Percentiles rank a stretch among this genome's conserved stretches.
Evolutionary conservation across 2,113 vertebrate species (phyloP).

Genomic region (Notechis scutatus): DNA sequence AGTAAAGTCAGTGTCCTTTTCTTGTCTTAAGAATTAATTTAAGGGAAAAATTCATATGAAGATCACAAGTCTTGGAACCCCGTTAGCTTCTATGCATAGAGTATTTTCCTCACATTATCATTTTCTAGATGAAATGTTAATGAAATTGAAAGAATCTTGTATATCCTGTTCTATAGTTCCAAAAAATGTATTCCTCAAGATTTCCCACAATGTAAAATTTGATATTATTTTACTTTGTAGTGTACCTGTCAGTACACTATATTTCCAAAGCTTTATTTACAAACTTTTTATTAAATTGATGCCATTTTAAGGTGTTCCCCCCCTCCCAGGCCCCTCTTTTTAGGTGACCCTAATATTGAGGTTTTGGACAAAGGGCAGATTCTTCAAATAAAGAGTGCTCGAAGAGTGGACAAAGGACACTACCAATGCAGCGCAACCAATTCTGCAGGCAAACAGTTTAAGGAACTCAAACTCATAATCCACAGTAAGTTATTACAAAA

Average conservation of each 20-base stretch:
- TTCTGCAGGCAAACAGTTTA: constrained; percentile 84
- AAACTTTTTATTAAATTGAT: background rate
- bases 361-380: constrained; percentile 79
- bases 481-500: constrained; percentile 73
- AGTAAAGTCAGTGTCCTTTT: background rate
- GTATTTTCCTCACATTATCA: background rate
- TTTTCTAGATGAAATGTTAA: background rate
- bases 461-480: constrained; percentile 81
- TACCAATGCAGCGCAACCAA: constrained; percentile 89
- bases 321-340: constrained; percentile 79
- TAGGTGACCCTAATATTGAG: constrained; percentile 83
- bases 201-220: background rate
- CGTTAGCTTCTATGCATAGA: background rate
- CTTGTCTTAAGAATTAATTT: background rate
- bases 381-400: constrained; percentile 79
- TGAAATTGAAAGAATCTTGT: background rate
- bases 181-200: background rate
- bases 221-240: background rate
- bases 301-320: constrained; percentile 1
- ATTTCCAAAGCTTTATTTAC: background rate
- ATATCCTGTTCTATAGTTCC: background rate
- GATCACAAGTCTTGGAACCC: background rate
- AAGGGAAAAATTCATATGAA: background rate
- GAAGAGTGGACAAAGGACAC: constrained; percentile 85
- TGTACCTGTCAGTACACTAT: background rate